These are phyloP conservation scores for Papilio helenus DNA, from an alignment of 1,140 invertebrate genomes.

Conservation along the genomic window DNA sequence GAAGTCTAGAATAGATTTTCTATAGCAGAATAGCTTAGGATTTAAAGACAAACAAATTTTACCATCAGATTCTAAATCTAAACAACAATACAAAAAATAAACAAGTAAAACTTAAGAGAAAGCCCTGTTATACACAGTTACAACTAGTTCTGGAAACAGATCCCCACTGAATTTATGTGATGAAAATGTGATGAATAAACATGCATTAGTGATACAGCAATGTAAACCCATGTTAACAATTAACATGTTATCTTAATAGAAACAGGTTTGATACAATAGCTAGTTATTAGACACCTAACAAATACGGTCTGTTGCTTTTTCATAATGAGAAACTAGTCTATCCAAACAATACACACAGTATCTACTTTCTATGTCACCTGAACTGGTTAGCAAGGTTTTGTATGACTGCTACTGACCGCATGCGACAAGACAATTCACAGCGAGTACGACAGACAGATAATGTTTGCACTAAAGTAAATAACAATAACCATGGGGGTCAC, in stretches of 20 bases:
- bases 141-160: too few species aligned
- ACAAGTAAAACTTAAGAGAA: too few species aligned
- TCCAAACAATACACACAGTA: neutral
- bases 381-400: conserved; percentile 34
- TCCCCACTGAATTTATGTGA: too few species aligned
- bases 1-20: too few species aligned
- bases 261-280: neutral
- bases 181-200: too few species aligned
- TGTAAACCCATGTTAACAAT: too few species aligned
- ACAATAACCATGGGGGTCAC: neutral
- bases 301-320: neutral
- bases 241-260: neutral
- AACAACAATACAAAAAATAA: too few species aligned
- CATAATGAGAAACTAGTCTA: neutral
- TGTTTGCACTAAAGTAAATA: conserved; percentile 38
- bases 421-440: conserved; percentile 40
- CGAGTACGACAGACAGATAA: conserved; percentile 53
- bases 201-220: too few species aligned
- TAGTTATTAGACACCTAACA: neutral
- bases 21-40: too few species aligned
- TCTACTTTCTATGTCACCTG: neutral
- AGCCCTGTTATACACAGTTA: too few species aligned
- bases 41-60: too few species aligned
- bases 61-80: too few species aligned
- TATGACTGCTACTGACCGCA: conserved; percentile 56